A percentile compares a stretch with the other conserved stretches of the same genome.
These are phyloP conservation scores for Steinernema carpocapsae DNA, from an alignment of 2,888 invertebrate species.

Conservation along the genomic window DNA sequence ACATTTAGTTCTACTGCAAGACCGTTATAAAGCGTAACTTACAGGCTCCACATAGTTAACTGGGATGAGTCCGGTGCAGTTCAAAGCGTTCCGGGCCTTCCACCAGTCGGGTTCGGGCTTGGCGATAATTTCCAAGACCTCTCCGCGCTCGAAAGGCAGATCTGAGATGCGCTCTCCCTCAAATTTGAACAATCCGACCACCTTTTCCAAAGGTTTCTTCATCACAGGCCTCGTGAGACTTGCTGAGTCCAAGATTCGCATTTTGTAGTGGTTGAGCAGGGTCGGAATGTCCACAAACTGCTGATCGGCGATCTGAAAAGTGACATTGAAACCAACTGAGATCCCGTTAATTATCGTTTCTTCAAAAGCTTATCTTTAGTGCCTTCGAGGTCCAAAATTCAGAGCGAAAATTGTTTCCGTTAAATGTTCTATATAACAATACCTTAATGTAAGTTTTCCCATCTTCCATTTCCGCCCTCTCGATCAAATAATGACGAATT, in stretches of 20 bases:
- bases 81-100: constrained; percentile 88
- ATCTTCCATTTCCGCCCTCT: constrained; percentile 50
- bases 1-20: too few species aligned
- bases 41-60: constrained; percentile 82
- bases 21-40: neutral
- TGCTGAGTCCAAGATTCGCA: constrained; percentile 94
- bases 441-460: constrained; percentile 47
- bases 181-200: constrained; percentile 50
- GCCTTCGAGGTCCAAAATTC: too few species aligned
- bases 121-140: constrained; percentile 83
- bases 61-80: constrained; percentile 89
- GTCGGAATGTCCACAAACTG: constrained; percentile 88
- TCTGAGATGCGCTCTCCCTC: constrained; percentile 85
- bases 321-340: too few species aligned
- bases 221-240: constrained; percentile 82
- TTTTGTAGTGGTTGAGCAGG: constrained; percentile 88
- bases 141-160: constrained; percentile 90
- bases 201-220: constrained; percentile 36
- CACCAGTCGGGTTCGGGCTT: constrained; percentile 99
- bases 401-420: too few species aligned
- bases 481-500: constrained; percentile 62
- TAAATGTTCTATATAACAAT: too few species aligned
- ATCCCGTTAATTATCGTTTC: constrained; percentile 22
- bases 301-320: constrained; percentile 85
- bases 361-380: too few species aligned